Percentiles rank a stretch among this genome's conserved stretches.
Conservation (phyloP, 2,888 invertebrate species). For the Pollenia griseotomentosa region DNA sequence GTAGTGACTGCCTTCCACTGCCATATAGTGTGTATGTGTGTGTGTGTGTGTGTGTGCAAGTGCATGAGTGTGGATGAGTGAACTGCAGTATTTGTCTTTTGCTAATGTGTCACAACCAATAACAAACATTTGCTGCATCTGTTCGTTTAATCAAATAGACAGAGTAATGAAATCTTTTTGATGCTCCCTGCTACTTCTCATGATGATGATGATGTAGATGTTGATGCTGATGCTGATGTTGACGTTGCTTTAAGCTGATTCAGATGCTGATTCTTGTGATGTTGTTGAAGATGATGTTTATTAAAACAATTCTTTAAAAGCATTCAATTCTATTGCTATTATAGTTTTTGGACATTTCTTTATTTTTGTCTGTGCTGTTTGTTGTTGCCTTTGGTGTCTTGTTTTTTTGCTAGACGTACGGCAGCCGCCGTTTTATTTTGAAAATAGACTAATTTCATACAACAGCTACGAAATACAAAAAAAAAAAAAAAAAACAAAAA, state of each 20-base stretch:
- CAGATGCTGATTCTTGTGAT: constrained; percentile 50
- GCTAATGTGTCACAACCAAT: constrained; percentile 73
- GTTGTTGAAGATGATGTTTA: constrained; percentile 54
- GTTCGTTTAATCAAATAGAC: constrained; percentile 71
- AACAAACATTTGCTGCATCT: constrained; percentile 70
- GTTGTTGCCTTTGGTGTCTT: constrained; percentile 27
- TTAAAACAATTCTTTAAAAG: constrained; percentile 67
- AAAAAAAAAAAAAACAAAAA: constrained; percentile 8
- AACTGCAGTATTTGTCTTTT: constrained; percentile 62
- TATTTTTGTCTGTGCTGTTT: constrained; percentile 2
- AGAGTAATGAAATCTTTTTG: constrained; percentile 70
- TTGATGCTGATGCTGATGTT: constrained; percentile 58
- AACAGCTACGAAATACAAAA: constrained; percentile 8
- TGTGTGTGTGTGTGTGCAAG: background rate
- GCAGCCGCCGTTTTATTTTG: constrained; percentile 57
- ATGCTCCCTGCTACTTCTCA: constrained; percentile 42
- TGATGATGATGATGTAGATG: constrained; percentile 15
- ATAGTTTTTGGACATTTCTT: constrained; percentile 16
- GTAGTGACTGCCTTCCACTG: background rate
- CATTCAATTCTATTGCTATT: constrained; percentile 6
- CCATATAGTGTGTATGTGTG: background rate
- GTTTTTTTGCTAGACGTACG: constrained; percentile 49
- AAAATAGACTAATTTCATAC: constrained; percentile 37
- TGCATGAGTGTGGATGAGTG: constrained; percentile 3
- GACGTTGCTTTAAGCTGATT: constrained; percentile 58